phyloP scores from a whole-genome alignment of 2,113 vertebrate species.

The Pygoscelis adeliae region DNA sequence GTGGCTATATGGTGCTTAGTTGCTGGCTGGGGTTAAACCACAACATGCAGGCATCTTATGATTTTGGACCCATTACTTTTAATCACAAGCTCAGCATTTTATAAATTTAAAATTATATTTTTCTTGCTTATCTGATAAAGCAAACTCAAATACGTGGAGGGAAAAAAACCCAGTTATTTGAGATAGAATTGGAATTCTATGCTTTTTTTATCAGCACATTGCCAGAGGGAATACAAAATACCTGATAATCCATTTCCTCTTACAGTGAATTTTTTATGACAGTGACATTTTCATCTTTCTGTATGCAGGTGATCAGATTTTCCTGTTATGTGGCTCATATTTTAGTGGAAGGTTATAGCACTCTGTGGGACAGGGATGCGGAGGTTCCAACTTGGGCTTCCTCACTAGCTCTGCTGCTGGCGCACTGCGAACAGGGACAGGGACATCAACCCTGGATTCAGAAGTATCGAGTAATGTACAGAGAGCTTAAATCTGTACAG shows the following conservation, averaged over 20 bases:
- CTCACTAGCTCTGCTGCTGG: background rate
- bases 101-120: background rate
- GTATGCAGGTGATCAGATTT: background rate
- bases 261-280: background rate
- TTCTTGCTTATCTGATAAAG: background rate
- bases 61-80: background rate
- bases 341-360: background rate
- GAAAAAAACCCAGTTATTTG: background rate
- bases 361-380: fast-evolving
- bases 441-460: background rate
- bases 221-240: background rate
- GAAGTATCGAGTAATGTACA: background rate
- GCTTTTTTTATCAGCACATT: background rate
- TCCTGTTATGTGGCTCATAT: background rate
- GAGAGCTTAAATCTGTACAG: background rate
- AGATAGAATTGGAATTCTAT: background rate
- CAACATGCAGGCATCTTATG: background rate
- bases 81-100: background rate
- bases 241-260: background rate
- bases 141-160: background rate
- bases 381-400: background rate
- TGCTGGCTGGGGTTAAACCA: too few relatives aligned
- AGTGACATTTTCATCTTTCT: background rate
- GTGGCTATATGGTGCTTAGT: too few relatives aligned
- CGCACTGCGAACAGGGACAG: background rate